A percentile compares a stretch with the other conserved stretches of the same genome.
Evolutionary conservation across 2,888 invertebrate genomes (phyloP).

Genomic region (Argyra leucocephala): DNA sequence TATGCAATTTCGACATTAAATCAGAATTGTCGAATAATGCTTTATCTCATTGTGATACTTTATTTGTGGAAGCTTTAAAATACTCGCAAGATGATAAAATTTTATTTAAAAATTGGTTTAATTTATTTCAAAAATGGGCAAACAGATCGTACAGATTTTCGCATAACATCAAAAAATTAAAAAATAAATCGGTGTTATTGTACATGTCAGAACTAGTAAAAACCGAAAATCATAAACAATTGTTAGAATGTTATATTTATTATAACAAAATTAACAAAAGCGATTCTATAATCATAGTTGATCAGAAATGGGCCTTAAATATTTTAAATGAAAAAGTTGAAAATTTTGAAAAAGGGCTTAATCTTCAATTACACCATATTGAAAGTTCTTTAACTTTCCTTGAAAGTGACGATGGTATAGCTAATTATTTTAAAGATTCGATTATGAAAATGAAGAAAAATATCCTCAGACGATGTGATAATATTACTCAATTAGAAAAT

Average conservation of each 20-base stretch:
- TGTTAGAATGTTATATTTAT: neutral
- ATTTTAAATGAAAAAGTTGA: neutral
- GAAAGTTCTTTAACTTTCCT: neutral
- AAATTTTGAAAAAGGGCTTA: neutral
- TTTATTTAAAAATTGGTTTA: neutral
- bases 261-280: neutral
- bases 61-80: neutral
- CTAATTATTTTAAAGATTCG: neutral
- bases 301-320: neutral
- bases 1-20: neutral
- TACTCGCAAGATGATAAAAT: neutral
- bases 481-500: neutral
- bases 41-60: neutral
- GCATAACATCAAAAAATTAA: neutral
- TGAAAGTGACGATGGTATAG: neutral
- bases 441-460: neutral
- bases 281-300: neutral
- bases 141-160: neutral
- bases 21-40: neutral
- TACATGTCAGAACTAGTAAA: neutral
- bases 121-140: neutral
- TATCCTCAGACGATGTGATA: neutral
- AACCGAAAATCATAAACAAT: neutral
- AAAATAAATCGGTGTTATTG: neutral
- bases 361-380: neutral